Percentiles rank a stretch among this genome's conserved stretches.
phyloP scores from a whole-genome alignment of 2,888 invertebrate species.

The Antheraea yamamai region DNA sequence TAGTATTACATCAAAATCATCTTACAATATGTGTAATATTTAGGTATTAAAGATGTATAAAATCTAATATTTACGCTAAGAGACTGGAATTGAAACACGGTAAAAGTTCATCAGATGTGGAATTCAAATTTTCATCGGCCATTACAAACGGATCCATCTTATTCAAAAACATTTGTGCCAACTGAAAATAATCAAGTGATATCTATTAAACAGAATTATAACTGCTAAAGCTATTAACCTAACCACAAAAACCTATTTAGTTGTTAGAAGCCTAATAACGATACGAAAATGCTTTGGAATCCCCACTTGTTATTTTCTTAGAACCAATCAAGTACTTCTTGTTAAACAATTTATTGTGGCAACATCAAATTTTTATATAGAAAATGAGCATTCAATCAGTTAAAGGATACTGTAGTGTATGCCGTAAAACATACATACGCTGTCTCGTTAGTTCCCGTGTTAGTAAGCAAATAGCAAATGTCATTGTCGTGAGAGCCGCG shows the following conservation, averaged over 20 bases:
- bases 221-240: not conserved
- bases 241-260: not conserved
- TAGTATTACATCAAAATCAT: too few species aligned
- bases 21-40: not conserved
- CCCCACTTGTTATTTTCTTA: not conserved
- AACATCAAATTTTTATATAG: not conserved
- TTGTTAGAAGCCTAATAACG: not conserved
- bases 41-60: not conserved
- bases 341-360: not conserved
- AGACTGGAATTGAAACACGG: slow-evolving; percentile 50
- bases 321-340: not conserved
- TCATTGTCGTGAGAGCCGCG: too few species aligned
- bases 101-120: slow-evolving; percentile 35
- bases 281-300: not conserved
- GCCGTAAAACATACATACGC: too few species aligned
- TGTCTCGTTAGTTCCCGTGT: too few species aligned
- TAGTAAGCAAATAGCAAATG: too few species aligned
- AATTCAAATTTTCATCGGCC: slow-evolving; percentile 29
- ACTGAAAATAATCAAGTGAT: slow-evolving; percentile 39
- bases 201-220: not conserved
- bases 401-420: too few species aligned
- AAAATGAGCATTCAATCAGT: too few species aligned
- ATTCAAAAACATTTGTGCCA: slow-evolving; percentile 57
- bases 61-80: slow-evolving; percentile 45
- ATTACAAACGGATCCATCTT: slow-evolving; percentile 65